phyloP scores from a whole-genome alignment of 1,140 invertebrate genomes.

The Aricia agestis region DNA sequence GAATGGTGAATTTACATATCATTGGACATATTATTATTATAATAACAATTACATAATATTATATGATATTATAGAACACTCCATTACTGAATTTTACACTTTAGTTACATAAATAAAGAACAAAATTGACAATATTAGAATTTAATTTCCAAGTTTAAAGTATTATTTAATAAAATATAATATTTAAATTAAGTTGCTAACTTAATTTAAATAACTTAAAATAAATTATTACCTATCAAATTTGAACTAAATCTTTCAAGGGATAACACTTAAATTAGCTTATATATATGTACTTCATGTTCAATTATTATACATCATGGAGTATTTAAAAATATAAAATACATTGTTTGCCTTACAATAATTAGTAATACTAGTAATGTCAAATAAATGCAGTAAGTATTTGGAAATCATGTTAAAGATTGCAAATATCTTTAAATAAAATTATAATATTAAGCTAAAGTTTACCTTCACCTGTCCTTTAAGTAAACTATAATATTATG shows the following conservation, averaged over 20 bases:
- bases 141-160: neutral
- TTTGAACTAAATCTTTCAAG: conserved; percentile 7
- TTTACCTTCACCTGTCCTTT: too few species aligned
- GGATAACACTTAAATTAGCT: conserved; percentile 12
- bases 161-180: neutral
- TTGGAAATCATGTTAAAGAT: neutral
- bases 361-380: neutral
- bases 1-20: too few species aligned
- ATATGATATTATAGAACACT: too few species aligned
- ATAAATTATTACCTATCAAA: conserved; percentile 7
- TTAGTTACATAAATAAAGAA: too few species aligned
- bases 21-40: too few species aligned
- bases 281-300: too few species aligned
- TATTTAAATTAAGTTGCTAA: neutral
- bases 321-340: conserved; percentile 10
- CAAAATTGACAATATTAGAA: neutral
- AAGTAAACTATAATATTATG: too few species aligned
- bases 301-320: conserved; percentile 13
- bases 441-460: too few species aligned
- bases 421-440: too few species aligned
- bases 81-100: too few species aligned
- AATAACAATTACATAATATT: too few species aligned
- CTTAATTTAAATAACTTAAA: conserved; percentile 1
- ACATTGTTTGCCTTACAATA: neutral
- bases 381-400: conserved; percentile 4